Evolutionary conservation across 2,113 vertebrate species (phyloP).

Genomic region (Clarias gariepinus): DNA sequence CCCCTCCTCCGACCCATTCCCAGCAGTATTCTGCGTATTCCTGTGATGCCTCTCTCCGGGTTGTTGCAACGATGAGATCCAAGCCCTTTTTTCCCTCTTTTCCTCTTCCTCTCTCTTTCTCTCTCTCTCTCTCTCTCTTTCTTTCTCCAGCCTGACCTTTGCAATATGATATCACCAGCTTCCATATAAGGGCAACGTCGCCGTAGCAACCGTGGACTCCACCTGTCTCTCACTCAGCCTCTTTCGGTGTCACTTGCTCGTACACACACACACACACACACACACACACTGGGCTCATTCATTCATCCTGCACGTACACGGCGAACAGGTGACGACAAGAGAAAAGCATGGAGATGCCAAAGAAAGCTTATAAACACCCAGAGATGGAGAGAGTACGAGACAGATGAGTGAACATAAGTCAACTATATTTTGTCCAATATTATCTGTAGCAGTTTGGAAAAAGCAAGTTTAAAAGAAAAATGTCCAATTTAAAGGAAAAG

Average conservation of each 20-base stretch:
- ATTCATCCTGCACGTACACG: constrained; percentile 15
- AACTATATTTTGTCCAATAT: neutral
- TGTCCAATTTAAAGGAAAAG: neutral
- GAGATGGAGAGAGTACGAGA: neutral
- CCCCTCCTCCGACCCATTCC: constrained; percentile 58
- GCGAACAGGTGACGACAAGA: neutral
- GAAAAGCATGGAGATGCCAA: neutral
- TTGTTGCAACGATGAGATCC: constrained; percentile 3
- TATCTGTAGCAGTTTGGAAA: neutral
- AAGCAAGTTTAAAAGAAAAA: neutral
- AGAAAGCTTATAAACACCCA: neutral
- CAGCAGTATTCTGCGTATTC: constrained; percentile 55
- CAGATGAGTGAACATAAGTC: neutral
- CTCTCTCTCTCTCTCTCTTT: constrained; percentile 47
- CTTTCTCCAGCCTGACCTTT: constrained; percentile 75
- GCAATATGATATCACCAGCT: constrained; percentile 74
- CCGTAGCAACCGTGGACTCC: constrained; percentile 86
- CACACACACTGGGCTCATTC: constrained; percentile 4
- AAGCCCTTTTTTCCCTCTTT: constrained; percentile 2
- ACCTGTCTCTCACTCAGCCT: constrained; percentile 76
- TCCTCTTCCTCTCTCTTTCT: constrained; percentile 34
- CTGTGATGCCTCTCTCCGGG: constrained; percentile 28
- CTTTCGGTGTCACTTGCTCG: constrained; percentile 34
- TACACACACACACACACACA: constrained; percentile 28
- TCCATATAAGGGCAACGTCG: constrained; percentile 79